Percentiles rank a stretch among this genome's conserved stretches.
Evolutionary conservation across 2,113 vertebrate genomes (phyloP).

Genomic region (Xiphophorus couchianus): DNA sequence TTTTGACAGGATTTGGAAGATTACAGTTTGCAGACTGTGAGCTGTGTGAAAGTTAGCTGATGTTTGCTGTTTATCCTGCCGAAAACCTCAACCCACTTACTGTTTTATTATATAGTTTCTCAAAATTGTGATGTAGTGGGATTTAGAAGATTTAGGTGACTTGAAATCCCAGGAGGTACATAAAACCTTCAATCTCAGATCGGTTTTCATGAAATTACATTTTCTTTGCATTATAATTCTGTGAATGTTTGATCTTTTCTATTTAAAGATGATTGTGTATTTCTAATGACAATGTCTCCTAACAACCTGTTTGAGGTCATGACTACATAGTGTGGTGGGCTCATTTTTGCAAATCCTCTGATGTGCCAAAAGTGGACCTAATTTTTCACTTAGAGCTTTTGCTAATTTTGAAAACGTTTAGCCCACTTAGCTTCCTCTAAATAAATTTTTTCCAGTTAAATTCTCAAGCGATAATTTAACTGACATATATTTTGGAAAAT

Average conservation of each 20-base stretch:
- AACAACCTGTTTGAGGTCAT: constrained; percentile 40
- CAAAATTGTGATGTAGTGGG: constrained; percentile 32
- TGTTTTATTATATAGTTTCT: constrained; percentile 36
- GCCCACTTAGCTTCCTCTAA: too few relatives aligned
- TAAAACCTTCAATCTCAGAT: not conserved
- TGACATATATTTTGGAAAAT: too few relatives aligned
- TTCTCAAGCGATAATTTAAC: too few relatives aligned
- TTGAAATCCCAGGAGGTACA: constrained; percentile 4
- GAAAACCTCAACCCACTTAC: constrained; percentile 29
- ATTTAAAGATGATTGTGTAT: constrained; percentile 16
- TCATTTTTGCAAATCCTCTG: too few relatives aligned
- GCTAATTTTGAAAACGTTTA: too few relatives aligned
- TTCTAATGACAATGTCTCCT: constrained; percentile 65
- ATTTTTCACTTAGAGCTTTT: too few relatives aligned
- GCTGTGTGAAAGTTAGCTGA: constrained; percentile 61
- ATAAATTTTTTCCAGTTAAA: too few relatives aligned
- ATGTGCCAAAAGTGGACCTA: too few relatives aligned
- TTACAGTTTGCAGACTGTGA: constrained; percentile 60
- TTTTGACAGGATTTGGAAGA: constrained; percentile 65
- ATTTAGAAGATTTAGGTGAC: not conserved
- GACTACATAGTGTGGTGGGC: too few relatives aligned
- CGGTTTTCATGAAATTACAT: constrained; percentile 6
- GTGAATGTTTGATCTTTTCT: not conserved
- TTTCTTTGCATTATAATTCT: constrained; percentile 4
- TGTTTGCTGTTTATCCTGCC: constrained; percentile 56